phyloP scores from a whole-genome alignment of 1,140 invertebrate species.

The Brachionus manjavacas region DNA sequence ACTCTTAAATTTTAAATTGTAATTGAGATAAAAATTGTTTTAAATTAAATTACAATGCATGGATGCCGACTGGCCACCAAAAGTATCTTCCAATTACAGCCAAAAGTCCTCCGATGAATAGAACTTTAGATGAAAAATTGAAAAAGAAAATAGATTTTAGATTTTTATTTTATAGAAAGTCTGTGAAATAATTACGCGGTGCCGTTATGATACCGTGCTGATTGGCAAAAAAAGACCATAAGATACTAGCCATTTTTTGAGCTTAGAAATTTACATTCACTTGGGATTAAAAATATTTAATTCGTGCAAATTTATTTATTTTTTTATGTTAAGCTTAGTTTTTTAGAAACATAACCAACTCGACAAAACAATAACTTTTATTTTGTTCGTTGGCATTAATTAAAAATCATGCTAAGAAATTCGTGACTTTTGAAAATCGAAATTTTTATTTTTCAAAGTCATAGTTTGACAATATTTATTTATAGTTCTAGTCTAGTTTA shows the following conservation, averaged over 20 bases:
- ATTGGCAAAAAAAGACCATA: conserved; percentile 36
- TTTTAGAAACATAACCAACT: neutral
- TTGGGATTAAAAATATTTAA: neutral
- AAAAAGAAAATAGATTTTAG: neutral
- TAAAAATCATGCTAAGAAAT: no score
- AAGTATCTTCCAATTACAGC: neutral
- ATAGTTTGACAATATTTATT: no score
- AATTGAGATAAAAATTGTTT: neutral
- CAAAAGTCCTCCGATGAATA: conserved; percentile 5
- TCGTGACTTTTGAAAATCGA: no score
- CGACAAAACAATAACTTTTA: neutral
- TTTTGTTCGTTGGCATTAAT: neutral
- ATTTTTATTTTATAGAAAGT: neutral
- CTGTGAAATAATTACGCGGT: neutral
- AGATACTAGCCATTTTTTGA: neutral
- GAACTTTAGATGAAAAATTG: neutral
- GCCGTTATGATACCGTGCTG: conserved; percentile 16
- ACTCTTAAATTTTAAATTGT: neutral
- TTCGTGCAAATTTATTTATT: neutral
- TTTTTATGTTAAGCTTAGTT: neutral
- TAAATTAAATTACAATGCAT: conserved; percentile 2
- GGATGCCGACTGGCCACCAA: conserved; percentile 28
- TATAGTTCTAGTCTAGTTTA: no score
- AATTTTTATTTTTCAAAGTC: no score
- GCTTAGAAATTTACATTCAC: neutral